These are phyloP conservation scores for Brachyalestes nurse DNA, from an alignment of 2,797 vertebrate species.

Conservation along the genomic window DNA sequence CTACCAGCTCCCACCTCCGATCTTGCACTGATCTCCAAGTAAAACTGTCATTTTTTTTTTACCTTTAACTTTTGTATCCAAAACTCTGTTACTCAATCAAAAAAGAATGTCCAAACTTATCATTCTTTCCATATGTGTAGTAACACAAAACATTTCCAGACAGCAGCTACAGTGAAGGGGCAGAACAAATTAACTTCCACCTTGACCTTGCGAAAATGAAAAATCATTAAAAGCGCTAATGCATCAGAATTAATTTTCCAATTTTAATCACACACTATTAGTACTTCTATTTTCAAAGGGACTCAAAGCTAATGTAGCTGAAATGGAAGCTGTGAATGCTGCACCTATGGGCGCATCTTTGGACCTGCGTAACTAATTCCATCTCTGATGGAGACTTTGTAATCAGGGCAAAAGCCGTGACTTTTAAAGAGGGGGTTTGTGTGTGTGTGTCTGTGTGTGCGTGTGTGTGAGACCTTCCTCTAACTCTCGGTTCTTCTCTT, in stretches of 20 bases:
- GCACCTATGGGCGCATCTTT: neutral
- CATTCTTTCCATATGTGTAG: no score
- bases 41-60: no score
- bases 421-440: neutral
- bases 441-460: no score
- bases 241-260: slow-evolving; percentile 53
- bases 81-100: no score
- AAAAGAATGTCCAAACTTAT: no score
- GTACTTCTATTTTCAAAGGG: slow-evolving; percentile 48
- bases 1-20: no score
- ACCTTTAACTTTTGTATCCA: no score
- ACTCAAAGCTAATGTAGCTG: slow-evolving; percentile 38
- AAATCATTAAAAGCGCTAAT: slow-evolving; percentile 56
- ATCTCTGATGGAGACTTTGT: neutral
- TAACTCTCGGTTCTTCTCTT: neutral
- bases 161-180: slow-evolving; percentile 5
- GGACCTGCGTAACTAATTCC: neutral
- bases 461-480: neutral
- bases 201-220: slow-evolving; percentile 53
- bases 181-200: slow-evolving; percentile 57
- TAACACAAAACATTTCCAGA: neutral
- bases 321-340: slow-evolving; percentile 32
- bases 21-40: no score
- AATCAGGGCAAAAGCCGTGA: neutral
- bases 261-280: slow-evolving; percentile 54